Conservation (phyloP, 2,797 vertebrate genomes). For the Phalanger gymnotis region DNA sequence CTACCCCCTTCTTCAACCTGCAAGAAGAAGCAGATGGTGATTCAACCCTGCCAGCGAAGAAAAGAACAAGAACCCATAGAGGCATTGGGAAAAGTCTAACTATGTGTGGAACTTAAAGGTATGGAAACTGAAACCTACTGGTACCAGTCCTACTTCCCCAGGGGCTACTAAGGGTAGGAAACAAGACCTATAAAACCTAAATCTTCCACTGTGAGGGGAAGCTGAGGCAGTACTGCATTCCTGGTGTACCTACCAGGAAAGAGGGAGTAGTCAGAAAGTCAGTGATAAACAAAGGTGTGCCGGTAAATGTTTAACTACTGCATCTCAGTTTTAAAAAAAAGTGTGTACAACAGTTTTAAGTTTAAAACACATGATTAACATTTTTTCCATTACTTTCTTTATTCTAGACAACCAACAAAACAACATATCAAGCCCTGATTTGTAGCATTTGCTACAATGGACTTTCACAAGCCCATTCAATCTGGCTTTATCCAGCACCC, state of each 20-base stretch:
- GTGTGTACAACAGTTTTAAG: not conserved
- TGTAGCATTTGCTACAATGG: not conserved
- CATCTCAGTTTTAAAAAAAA: not conserved
- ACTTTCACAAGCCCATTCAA: not conserved
- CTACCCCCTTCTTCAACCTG: not conserved
- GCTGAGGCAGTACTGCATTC: not conserved
- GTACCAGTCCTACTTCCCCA: not conserved
- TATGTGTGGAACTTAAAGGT: not conserved
- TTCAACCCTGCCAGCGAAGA: not conserved
- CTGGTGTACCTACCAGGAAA: not conserved
- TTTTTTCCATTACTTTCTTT: not conserved
- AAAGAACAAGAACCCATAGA: not conserved
- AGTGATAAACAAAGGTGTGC: not conserved
- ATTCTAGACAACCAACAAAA: not conserved
- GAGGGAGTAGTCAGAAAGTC: not conserved
- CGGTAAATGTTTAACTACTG: not conserved
- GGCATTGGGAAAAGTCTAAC: not conserved
- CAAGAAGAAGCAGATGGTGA: not conserved
- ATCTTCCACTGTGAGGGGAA: not conserved
- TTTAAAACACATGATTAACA: not conserved
- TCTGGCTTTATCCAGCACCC: not conserved
- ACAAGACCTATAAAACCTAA: not conserved
- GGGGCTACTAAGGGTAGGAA: not conserved
- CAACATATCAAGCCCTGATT: not conserved
- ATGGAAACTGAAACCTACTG: not conserved